Percentiles rank a stretch among this genome's conserved stretches.
These are phyloP conservation scores for Dasypus novemcinctus DNA, from an alignment of 2,113 vertebrate genomes.

Conservation along the genomic window DNA sequence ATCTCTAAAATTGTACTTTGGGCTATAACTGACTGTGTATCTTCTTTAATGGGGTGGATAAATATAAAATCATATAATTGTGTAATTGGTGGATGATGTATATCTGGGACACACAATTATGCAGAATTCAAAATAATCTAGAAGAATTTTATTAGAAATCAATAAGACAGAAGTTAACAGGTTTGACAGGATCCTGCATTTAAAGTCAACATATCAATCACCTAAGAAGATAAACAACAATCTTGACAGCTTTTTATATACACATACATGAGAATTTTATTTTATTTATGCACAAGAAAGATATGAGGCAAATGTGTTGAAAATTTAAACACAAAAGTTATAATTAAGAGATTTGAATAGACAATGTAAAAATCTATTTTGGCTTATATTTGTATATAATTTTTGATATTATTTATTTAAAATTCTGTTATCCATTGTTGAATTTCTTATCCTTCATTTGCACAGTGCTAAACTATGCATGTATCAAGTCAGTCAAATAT, in stretches of 20 bases:
- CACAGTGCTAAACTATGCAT: background rate
- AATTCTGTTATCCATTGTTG: background rate
- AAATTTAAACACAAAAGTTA: background rate
- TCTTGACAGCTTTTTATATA: background rate
- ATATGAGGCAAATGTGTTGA: background rate
- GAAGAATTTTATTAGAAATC: background rate
- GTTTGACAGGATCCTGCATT: background rate
- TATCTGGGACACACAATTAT: background rate
- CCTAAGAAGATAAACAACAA: background rate
- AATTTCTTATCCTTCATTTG: background rate
- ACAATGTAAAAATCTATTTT: background rate
- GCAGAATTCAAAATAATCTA: background rate
- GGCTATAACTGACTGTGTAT: background rate
- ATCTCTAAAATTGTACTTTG: background rate
- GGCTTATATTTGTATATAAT: background rate
- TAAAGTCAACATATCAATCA: background rate
- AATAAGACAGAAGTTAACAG: background rate
- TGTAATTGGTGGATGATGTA: background rate
- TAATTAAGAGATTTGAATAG: background rate
- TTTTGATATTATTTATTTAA: constrained; percentile 34
- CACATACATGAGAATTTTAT: background rate
- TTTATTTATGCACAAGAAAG: background rate
- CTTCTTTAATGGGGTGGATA: background rate
- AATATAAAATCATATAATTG: background rate
- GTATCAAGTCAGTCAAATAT: background rate